phyloP scores from a whole-genome alignment of 2,888 invertebrate genomes.

The Microctonus brassicae region DNA sequence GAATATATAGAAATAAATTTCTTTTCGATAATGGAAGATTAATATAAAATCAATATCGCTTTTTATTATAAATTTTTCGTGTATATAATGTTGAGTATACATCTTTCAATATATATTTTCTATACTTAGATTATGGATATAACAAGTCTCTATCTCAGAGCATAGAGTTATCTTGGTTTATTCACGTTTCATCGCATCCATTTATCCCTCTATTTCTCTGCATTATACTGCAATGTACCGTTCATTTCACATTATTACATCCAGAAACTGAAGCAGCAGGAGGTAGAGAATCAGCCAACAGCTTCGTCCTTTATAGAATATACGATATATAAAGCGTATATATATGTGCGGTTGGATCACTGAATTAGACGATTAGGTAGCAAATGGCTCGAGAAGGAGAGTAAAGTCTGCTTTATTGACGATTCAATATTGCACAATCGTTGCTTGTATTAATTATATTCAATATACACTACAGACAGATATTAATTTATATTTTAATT shows the following conservation, averaged over 20 bases:
- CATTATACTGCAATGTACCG: too few species aligned
- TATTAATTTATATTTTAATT: not conserved
- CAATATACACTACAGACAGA: not conserved
- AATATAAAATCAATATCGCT: not conserved
- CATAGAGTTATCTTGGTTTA: constrained; percentile 5
- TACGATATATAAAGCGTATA: not conserved
- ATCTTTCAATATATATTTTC: not conserved
- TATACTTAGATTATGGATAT: constrained; percentile 17
- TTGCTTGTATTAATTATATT: not conserved
- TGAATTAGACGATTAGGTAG: constrained; percentile 47
- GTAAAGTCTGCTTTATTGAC: constrained; percentile 29
- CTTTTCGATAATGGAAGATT: too few species aligned
- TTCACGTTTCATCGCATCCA: constrained; percentile 19
- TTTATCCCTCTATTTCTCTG: not conserved
- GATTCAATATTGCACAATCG: constrained; percentile 6
- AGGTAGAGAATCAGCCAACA: not conserved
- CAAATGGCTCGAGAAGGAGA: constrained; percentile 44
- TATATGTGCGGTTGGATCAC: constrained; percentile 33
- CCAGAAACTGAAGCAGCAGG: not conserved
- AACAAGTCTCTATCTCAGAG: constrained; percentile 1
- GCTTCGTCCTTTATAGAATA: constrained; percentile 28
- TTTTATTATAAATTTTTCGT: not conserved
- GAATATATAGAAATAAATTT: too few species aligned
- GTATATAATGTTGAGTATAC: not conserved
- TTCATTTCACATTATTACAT: not conserved